Base-by-base conservation (phyloP, 2,888 invertebrate species). In the Gymnosoma rotundatum region DNA sequence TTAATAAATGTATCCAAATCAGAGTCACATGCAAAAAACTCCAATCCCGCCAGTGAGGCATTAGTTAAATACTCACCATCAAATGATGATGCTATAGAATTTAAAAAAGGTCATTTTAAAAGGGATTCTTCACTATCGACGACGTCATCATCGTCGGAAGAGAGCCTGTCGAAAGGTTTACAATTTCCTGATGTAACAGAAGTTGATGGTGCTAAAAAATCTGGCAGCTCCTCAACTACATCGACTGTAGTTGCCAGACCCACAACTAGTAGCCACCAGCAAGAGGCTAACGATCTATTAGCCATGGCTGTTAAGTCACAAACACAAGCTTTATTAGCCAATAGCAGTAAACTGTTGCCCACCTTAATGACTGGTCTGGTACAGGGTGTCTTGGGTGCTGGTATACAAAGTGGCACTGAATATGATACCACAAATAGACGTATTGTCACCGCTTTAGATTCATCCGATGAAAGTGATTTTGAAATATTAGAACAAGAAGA, bases 401-500 rank as follows among this genome's bases (percentile, higher is more conserved):
- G 67, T 18, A 18, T 50, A 3, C 78, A 78, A 70, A 58, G 61
- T 64, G 64, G n/a, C n/a, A 16, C 81, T 54, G 60, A 48, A 48
- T 48, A 67, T 38, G 76, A 76, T 63, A 61, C 78, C 64, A 85
- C 83, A 67, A 83, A 87, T 64, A 86, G 87, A 18, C 88, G 88
- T 36, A 80, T 89, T 25, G 88, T 89, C 9, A 88, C 88, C 5
- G 64, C 73, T 56, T 73, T 90, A 20, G 90, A 90, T 75, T 90
- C 91, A 7, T 92, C 92, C 21, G 92, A 92, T 78, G 92, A 91
- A 64, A 92, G 92, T 87, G 92, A 92, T 87, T 92, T 92, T 87
- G 92, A 92, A 88, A 89, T 92, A 86, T 87, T 92, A 52, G 90
- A 90, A 87, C 88, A 90, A 76, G 92, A 92, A 73, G 92, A 92